A percentile compares a stretch with the other conserved stretches of the same genome.
phyloP scores from a whole-genome alignment of 92 coral and sea anemone genomes.

The Meandrina meandrites region DNA sequence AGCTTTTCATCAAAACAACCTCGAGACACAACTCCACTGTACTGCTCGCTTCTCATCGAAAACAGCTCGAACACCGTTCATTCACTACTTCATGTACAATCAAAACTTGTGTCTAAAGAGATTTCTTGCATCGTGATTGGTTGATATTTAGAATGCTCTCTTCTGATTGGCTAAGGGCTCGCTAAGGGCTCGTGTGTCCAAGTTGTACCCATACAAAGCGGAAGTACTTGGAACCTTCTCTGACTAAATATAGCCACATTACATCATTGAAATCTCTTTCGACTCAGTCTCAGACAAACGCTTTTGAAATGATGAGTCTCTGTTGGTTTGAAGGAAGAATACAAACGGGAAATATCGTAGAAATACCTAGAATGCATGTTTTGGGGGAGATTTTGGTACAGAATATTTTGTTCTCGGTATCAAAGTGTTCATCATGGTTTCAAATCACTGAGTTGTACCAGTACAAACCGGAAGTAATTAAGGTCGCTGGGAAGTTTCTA shows the following conservation, averaged over 20 bases:
- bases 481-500: background rate
- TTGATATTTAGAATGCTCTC: background rate
- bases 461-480: background rate
- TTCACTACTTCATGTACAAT: background rate
- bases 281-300: background rate
- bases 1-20: background rate
- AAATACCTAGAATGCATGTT: too few relatives aligned
- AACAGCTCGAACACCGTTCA: background rate
- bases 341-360: too few relatives aligned
- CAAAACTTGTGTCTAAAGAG: background rate
- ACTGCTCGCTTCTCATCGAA: background rate
- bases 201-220: slow-evolving; percentile 9
- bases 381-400: background rate
- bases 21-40: too few relatives aligned
- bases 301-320: background rate
- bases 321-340: too few relatives aligned
- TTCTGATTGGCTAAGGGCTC: background rate
- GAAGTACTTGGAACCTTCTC: background rate
- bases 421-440: background rate
- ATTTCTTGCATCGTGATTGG: background rate
- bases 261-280: background rate
- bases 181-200: background rate
- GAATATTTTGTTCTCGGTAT: background rate
- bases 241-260: background rate
- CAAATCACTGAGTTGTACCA: background rate